A percentile compares a stretch with the other conserved stretches of the same genome.
Conservation (phyloP, 2,888 invertebrate species). For the Aquatica leii region DNA sequence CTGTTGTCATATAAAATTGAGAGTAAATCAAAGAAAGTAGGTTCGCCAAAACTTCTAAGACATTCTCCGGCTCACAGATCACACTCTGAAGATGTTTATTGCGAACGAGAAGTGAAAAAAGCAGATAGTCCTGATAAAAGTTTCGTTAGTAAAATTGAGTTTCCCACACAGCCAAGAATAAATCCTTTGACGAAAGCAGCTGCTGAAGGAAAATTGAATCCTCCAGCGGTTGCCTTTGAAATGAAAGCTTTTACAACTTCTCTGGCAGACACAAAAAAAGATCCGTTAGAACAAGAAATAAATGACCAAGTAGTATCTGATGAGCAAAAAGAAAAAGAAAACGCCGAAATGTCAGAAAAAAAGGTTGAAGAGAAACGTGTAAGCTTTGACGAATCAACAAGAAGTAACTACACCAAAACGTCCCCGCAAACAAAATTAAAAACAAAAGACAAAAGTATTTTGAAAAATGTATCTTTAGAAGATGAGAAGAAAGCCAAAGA, state of each 20-base stretch:
- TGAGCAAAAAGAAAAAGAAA: neutral
- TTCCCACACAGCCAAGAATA: slow-evolving; percentile 43
- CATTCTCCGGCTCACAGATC: slow-evolving; percentile 50
- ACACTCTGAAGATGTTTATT: slow-evolving; percentile 57
- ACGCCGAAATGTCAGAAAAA: slow-evolving; percentile 7
- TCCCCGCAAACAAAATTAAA: slow-evolving; percentile 10
- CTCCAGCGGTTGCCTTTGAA: slow-evolving; percentile 28
- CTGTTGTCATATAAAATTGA: slow-evolving; percentile 49
- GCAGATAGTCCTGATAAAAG: neutral
- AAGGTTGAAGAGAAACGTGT: slow-evolving; percentile 38
- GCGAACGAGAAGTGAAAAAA: slow-evolving; percentile 39
- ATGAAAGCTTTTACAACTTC: slow-evolving; percentile 25
- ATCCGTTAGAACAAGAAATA: neutral
- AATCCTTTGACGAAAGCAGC: slow-evolving; percentile 56
- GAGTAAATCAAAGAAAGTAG: slow-evolving; percentile 29
- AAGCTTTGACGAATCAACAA: slow-evolving; percentile 36
- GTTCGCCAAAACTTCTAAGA: slow-evolving; percentile 26
- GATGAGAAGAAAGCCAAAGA: slow-evolving; percentile 7
- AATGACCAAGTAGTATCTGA: neutral
- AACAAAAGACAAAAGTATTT: slow-evolving; percentile 29
- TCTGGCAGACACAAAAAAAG: neutral
- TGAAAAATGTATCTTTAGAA: slow-evolving; percentile 32
- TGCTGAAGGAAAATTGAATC: slow-evolving; percentile 38
- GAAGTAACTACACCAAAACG: neutral
- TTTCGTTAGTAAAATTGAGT: slow-evolving; percentile 20